Conservation (phyloP, 2,888 invertebrate species). For the Agonopterix heracliana region DNA sequence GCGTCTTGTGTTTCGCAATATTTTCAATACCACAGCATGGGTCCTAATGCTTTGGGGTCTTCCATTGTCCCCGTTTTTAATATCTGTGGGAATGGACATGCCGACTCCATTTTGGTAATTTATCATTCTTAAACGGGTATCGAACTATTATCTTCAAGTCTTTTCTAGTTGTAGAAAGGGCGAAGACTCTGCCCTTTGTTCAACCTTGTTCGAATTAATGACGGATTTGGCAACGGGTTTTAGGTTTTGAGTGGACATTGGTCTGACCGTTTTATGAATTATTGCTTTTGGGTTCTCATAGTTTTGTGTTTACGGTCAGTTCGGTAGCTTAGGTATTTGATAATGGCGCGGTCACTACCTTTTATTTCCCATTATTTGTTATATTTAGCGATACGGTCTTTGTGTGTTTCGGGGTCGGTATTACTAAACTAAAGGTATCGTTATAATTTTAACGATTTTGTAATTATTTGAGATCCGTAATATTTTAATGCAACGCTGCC, state of each 20-base stretch:
- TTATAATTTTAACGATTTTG: no score
- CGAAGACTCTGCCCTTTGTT: conserved; percentile 56
- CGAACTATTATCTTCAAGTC: conserved; percentile 47
- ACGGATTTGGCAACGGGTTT: conserved; percentile 50
- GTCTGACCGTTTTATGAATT: conserved; percentile 67
- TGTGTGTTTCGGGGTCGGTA: no score
- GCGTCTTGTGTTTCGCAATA: conserved; percentile 59
- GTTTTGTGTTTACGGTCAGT: conserved; percentile 23
- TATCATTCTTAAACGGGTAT: conserved; percentile 75
- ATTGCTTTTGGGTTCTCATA: conserved; percentile 65
- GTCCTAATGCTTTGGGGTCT: conserved; percentile 56
- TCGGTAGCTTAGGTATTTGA: conserved; percentile 18
- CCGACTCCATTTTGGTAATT: conserved; percentile 73
- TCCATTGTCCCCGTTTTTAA: conserved; percentile 63
- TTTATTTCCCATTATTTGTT: no score
- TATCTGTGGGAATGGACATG: conserved; percentile 76
- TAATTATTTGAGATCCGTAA: no score
- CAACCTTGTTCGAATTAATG: conserved; percentile 50
- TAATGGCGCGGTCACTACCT: no score
- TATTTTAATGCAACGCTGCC: no score
- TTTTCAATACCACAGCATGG: conserved; percentile 71
- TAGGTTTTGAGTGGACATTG: conserved; percentile 20
- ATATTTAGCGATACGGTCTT: no score
- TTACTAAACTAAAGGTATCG: no score
- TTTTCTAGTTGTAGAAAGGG: conserved; percentile 53